Percentiles rank a stretch among this genome's conserved stretches.
phyloP scores from a whole-genome alignment of 2,113 vertebrate species.

The Alosa alosa region DNA sequence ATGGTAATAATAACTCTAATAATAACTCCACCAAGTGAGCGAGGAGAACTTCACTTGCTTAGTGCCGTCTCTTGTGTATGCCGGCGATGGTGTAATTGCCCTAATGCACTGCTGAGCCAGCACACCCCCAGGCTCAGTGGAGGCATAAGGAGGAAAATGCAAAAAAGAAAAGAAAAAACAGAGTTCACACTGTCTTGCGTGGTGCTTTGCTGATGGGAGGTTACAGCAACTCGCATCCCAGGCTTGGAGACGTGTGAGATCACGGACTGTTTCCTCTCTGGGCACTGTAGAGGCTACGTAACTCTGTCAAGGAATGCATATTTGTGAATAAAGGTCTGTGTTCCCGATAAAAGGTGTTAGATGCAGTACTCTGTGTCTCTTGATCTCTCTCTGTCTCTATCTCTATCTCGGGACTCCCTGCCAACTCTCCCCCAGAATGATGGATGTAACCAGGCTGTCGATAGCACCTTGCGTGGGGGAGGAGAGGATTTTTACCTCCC shows the following conservation, averaged over 20 bases:
- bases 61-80: background rate
- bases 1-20: background rate
- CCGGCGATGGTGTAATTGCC: background rate
- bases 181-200: background rate
- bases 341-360: background rate
- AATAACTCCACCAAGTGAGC: background rate
- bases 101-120: background rate
- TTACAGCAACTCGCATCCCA: background rate
- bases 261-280: background rate
- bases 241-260: background rate
- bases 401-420: background rate
- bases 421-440: background rate
- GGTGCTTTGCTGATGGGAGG: background rate
- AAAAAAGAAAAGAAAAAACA: background rate
- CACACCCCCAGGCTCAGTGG: background rate
- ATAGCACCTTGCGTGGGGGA: background rate
- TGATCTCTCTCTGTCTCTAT: background rate
- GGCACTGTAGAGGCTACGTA: background rate
- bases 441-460: background rate
- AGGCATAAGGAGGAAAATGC: background rate
- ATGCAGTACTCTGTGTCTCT: background rate
- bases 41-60: background rate
- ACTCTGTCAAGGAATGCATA: background rate
- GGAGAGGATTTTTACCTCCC: background rate
- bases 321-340: background rate